Evolutionary conservation across 2,888 invertebrate species (phyloP).

Genomic region (Mimas tiliae): DNA sequence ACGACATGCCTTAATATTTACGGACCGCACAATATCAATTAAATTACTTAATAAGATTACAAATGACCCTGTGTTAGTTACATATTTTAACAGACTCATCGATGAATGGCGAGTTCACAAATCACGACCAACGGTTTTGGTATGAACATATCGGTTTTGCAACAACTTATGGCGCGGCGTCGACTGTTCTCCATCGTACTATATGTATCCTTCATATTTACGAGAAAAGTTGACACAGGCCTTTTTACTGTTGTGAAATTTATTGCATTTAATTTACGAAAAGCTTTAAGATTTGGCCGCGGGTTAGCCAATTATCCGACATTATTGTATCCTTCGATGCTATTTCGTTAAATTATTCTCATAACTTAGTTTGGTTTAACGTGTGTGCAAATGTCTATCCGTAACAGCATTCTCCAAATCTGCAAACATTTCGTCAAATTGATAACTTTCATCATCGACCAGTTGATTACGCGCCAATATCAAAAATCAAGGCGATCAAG

Average conservation of each 20-base stretch:
- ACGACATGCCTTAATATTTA: constrained; percentile 11
- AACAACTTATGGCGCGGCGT: constrained; percentile 4
- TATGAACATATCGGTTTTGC: constrained; percentile 3
- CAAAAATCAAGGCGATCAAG: constrained; percentile 22
- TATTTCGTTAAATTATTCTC: constrained; percentile 8
- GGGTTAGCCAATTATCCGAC: constrained; percentile 11
- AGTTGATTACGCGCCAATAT: constrained; percentile 17
- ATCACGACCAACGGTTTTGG: not conserved
- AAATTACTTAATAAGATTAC: not conserved
- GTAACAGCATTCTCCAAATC: constrained; percentile 11
- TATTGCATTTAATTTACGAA: constrained; percentile 24
- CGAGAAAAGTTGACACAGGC: constrained; percentile 38
- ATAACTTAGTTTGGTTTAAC: not conserved
- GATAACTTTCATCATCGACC: constrained; percentile 17
- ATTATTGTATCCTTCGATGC: constrained; percentile 1
- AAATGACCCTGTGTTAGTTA: constrained; percentile 24
- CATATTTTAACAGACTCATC: constrained; percentile 8
- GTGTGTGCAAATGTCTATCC: not conserved
- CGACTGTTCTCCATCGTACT: constrained; percentile 33
- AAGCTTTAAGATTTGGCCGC: constrained; percentile 7
- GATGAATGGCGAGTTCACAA: constrained; percentile 12
- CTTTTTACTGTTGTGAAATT: constrained; percentile 41
- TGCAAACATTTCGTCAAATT: constrained; percentile 18
- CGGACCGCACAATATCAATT: constrained; percentile 1
- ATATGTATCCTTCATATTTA: constrained; percentile 42